phyloP scores from a whole-genome alignment of 2,113 vertebrate genomes.

The Jacana jacana region DNA sequence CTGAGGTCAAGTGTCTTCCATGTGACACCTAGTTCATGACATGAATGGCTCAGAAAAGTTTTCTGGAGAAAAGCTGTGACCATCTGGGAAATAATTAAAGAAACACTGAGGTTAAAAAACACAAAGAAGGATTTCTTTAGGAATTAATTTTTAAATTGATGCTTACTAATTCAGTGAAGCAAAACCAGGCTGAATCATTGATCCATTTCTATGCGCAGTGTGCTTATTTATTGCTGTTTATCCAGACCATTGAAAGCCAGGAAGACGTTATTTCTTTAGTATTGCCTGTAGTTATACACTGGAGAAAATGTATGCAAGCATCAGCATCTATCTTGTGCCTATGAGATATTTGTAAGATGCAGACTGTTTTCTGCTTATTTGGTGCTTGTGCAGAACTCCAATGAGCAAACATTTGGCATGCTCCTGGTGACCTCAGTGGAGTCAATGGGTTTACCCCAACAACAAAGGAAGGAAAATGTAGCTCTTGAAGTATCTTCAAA shows the following conservation, averaged over 20 bases:
- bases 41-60: background rate
- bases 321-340: background rate
- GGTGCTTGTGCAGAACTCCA: background rate
- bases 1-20: background rate
- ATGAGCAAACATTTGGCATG: background rate
- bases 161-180: background rate
- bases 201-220: background rate
- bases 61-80: background rate
- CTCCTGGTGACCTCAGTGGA: background rate
- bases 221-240: background rate
- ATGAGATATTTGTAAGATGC: background rate
- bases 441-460: background rate
- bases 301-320: background rate
- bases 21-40: background rate
- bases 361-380: background rate
- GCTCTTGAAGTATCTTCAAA: background rate
- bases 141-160: slow-evolving; percentile 2
- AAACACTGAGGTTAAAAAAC: background rate
- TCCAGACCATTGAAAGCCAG: background rate
- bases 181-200: background rate
- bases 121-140: background rate
- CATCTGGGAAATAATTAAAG: background rate
- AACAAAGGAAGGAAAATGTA: background rate
- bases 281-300: background rate
- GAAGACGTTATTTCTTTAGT: background rate